Evolutionary conservation across 2,888 invertebrate species (phyloP), one percentile per base, ranked within the genome.

Genomic region (Hypomecis atomaria): DNA sequence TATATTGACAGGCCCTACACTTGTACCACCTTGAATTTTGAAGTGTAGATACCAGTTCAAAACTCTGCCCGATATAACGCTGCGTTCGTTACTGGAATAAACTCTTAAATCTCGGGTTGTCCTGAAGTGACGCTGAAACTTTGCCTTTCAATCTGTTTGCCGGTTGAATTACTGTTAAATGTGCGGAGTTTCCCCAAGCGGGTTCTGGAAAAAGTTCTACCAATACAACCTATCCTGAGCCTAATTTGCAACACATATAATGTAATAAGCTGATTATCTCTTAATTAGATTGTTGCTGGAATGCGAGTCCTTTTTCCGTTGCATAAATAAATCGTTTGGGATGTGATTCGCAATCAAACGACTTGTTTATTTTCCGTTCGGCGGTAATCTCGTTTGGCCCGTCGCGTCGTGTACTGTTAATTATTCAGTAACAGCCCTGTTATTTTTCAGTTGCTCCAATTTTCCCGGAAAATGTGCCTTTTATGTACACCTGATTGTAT

Each of bases 231-330:
- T n/a, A n/a, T n/a, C n/a, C n/a, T 23, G 23, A 23, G 23, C 23
- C 23, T 23, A 23, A 23, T 23, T 23, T 23, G 23, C 23, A 23
- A 23, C 23, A 23, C 23, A 23, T 23, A 23, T 5, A 40, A 40
- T 6, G 40, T 40, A 40, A 40, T 10, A 9, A 40, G 40, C 6
- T 23, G 23, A 23, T 23, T 54, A 8, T n/a, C 9, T 34, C 23
- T n/a, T 67, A 45, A 60, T 60, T 59, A 45, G 40, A 57, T 48
- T 37, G 56, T 50, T 23, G 37, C 34, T n/a, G 55, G 44, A 49
- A 49, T 11, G 56, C 37, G 57, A 49, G 49, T 59, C 58, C 60
- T 33, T 62, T 69, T 64, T 57, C 62, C 58, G 60, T 58, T 65
- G 57, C 40, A 59, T 65, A 49, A 58, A 58, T 63, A 61, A 60